A percentile compares a stretch with the other conserved stretches of the same genome.
Evolutionary conservation across 2,888 invertebrate species (phyloP).

Genomic region (Tricholauxania praeusta): DNA sequence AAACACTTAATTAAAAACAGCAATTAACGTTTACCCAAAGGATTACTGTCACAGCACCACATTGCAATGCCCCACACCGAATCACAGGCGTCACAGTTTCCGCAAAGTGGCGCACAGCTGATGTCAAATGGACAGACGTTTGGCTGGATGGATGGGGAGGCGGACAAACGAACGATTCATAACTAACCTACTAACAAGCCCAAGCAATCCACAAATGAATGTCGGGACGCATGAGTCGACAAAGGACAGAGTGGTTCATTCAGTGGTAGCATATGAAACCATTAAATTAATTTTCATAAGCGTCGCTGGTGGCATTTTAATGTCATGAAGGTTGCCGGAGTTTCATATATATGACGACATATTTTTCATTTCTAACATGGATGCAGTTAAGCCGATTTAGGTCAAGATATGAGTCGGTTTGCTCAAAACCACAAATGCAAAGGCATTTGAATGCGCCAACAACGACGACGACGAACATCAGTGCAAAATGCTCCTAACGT

Average conservation of each 20-base stretch:
- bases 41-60: constrained; percentile 1
- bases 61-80: background rate
- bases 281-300: constrained; percentile 23
- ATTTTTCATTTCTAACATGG: constrained; percentile 2
- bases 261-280: background rate
- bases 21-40: constrained; percentile 23
- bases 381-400: constrained; percentile 22
- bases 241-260: background rate
- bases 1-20: constrained; percentile 24
- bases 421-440: too few species aligned
- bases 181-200: too few species aligned
- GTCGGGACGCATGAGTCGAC: background rate
- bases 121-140: constrained; percentile 1
- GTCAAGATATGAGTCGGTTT: constrained; percentile 10
- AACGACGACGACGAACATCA: too few species aligned
- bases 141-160: background rate
- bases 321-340: background rate
- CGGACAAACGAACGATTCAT: background rate
- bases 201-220: too few species aligned
- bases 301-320: background rate
- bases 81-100: background rate
- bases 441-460: too few species aligned
- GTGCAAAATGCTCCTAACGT: too few species aligned
- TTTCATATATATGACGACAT: too few species aligned
- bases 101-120: background rate